Evolutionary conservation across 2,113 vertebrate genomes (phyloP).

Genomic region (Shinisaurus crocodilurus): DNA sequence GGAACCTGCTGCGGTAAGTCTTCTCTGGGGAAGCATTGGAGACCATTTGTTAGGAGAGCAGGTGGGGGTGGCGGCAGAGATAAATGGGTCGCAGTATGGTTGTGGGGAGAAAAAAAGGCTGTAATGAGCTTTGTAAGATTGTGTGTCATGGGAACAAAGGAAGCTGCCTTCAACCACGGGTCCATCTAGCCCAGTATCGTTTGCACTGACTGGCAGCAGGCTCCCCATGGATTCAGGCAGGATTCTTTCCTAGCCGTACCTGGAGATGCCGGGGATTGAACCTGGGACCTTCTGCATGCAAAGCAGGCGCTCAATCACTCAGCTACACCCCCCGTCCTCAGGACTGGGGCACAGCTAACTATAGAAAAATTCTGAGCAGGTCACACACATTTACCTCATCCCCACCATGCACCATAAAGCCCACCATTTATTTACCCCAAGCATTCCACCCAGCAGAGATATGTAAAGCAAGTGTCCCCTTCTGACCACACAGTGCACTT

Average conservation of each 20-base stretch:
- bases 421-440: neutral
- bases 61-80: neutral
- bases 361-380: neutral
- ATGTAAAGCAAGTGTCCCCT: neutral
- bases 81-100: neutral
- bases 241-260: no score
- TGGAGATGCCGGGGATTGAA: no score
- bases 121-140: neutral
- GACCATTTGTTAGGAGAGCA: neutral
- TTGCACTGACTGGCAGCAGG: no score
- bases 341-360: no score
- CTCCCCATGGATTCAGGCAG: no score
- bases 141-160: neutral
- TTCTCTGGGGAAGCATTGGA: neutral
- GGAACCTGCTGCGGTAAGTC: slow-evolving; percentile 26
- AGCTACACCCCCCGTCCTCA: neutral
- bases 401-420: no score
- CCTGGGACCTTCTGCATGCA: no score
- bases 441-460: neutral
- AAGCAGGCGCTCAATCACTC: no score
- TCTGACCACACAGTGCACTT: neutral
- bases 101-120: neutral
- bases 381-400: neutral
- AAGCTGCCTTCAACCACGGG: no score
- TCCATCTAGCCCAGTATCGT: no score